Base-by-base conservation (phyloP, 2,888 invertebrate genomes). In the Autographa pulchrina region DNA sequence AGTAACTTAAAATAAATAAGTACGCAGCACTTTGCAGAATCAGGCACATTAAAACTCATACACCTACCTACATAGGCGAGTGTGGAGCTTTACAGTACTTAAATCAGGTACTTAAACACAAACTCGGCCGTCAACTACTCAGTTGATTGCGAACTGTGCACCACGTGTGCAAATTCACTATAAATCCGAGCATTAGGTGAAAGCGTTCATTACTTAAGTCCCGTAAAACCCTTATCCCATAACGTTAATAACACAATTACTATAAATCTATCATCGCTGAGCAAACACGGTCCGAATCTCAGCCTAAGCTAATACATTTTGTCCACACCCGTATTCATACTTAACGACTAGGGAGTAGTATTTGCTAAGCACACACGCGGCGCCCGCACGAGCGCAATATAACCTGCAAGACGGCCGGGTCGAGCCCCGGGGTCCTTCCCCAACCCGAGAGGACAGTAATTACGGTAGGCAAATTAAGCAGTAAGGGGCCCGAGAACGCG, bases 401-500 rank as follows among this genome's bases (percentile, higher is more conserved):
- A 95, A 94, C 94, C 93, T 93, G 93, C 85, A 95, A 95, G 95
- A 95, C 92, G 94, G 91, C 91, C 88, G 92, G 92, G 92, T 92
- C 93, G 93, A 90, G 92, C 92, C 93, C 92, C 89, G 88, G 93
- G 94, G 92, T 92, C 91, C 91, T 91, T 91, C 93, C 94, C 93
- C 91, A 89, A 91, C 93, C 95, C 95, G 92, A 92, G 93, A 95
- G 95, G 96, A 96, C 96, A 96, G 96, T 96, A 96, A 96, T 96
- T 96, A 96, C 96, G 95, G 96, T 95, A 96, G 96, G 96, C 96
- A 96, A 96, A 96, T 96, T 96, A 96, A 96, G 96, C 96, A 96
- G 96, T 95, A 92, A 94, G 95, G 94, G 94, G 91, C 91, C 92
- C 68, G 70, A 81, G 70, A 73, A 74, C 72, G 48, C 48, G 77